Base-by-base conservation (phyloP, 2,113 vertebrate species). In the Tachysurus fulvidraco region DNA sequence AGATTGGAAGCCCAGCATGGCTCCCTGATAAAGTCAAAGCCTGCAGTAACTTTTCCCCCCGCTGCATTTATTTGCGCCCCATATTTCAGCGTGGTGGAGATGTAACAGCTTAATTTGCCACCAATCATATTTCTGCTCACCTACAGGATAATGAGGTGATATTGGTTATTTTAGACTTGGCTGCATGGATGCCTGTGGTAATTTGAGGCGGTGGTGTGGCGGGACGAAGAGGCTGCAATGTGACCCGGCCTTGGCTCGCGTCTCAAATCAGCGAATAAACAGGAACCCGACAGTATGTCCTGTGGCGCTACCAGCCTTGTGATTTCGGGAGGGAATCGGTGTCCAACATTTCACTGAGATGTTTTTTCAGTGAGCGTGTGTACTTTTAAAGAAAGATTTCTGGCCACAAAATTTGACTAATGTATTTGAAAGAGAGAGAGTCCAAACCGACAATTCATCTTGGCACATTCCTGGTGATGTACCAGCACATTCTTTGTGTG, bases 41-140 rank as follows among this genome's bases (percentile, higher is more conserved):
- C 81, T 88, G 87, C 82, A 54, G 83, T 76, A 88, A 89, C 86
- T 89, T 86, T 84, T n/a, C n/a, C 59, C 80, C 62, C 84, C 41
- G 16, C 85, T 55, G 85, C 85, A 87, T 90, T 90, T 90, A 91
- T 89, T 89, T 89, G 83, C 62, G 62, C 81, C 88, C 77, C 81
- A 90, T 91, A 90, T 90, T 91, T 90, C 88, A 88, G 77, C 52
- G 14, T 65, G 28, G 81, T 36, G 46, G 64, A 90, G 86, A 89
- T 88, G 87, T 91, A 89, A 91, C 88, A 91, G 88, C 88, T 89
- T 91, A 88, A 91, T 91, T 91, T 90, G 87, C 89, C 88, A 88
- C 89, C 86, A 89, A 88, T 91, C 88, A 90, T 90, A 90, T 89
- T 90, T 90, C 88, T 88, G 88, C 88, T 87, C 87, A 89, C 88